These are phyloP conservation scores for Crocuta crocuta DNA, from an alignment of 2,113 vertebrate species.

Conservation along the genomic window DNA sequence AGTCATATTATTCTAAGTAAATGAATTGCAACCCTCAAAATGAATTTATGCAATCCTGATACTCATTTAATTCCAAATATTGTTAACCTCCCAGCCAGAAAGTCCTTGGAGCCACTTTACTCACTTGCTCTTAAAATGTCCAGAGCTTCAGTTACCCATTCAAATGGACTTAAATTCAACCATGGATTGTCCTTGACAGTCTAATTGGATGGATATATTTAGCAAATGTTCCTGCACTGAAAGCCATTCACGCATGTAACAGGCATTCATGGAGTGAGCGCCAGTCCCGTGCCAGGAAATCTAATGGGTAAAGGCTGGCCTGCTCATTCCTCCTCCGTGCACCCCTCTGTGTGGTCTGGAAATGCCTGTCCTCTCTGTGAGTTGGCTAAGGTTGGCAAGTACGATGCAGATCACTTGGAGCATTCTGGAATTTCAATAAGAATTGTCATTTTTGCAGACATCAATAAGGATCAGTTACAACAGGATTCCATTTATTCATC, in stretches of 20 bases:
- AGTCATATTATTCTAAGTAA: constrained; percentile 12
- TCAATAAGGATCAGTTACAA: background rate
- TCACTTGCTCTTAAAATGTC: constrained; percentile 28
- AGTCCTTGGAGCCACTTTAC: background rate
- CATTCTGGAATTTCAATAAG: background rate
- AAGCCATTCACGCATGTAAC: background rate
- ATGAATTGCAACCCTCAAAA: background rate
- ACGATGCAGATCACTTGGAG: background rate
- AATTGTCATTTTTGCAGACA: background rate
- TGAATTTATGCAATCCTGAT: background rate
- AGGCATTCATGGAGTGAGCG: background rate
- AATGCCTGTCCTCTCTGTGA: background rate
- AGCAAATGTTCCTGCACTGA: background rate
- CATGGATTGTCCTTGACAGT: background rate
- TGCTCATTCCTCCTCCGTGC: background rate
- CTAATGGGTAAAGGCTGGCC: background rate
- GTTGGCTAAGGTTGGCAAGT: background rate
- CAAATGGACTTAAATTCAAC: constrained; percentile 24
- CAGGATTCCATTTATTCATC: background rate
- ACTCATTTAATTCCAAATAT: constrained; percentile 1
- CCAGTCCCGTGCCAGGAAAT: background rate
- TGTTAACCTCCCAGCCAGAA: constrained; percentile 17
- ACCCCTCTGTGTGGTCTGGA: background rate
- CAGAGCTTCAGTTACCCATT: constrained; percentile 38
- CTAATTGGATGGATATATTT: background rate